phyloP scores from a whole-genome alignment of 2,797 vertebrate genomes.

The Serranus cabrilla region DNA sequence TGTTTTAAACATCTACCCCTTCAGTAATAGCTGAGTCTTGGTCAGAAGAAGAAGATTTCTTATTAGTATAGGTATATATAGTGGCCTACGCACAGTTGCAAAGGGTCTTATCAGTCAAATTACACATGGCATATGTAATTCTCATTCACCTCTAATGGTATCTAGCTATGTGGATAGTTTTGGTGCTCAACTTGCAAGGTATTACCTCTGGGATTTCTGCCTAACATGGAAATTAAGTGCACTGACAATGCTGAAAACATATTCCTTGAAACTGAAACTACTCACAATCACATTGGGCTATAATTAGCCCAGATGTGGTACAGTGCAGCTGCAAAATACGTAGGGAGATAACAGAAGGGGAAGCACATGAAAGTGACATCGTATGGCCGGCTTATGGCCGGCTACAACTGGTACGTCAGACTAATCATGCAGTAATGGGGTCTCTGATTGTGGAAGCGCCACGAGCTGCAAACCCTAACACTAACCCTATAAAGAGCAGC shows the following conservation, averaged over 20 bases:
- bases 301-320: too few relatives aligned
- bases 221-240: too few relatives aligned
- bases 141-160: not conserved
- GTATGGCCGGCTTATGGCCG: too few relatives aligned
- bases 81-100: not conserved
- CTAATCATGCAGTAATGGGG: not conserved
- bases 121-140: not conserved
- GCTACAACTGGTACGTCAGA: too few relatives aligned
- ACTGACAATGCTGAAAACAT: too few relatives aligned
- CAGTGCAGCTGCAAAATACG: too few relatives aligned
- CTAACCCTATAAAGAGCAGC: too few relatives aligned
- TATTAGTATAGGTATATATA: not conserved
- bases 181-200: not conserved
- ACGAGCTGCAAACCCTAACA: too few relatives aligned
- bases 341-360: too few relatives aligned
- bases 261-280: not conserved
- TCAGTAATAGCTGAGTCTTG: not conserved
- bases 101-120: conserved; percentile 1
- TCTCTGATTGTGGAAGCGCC: too few relatives aligned
- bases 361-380: too few relatives aligned
- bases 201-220: too few relatives aligned
- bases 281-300: not conserved
- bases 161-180: not conserved
- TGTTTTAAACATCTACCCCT: not conserved
- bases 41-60: not conserved